Percentiles rank a stretch among this genome's conserved stretches.
Evolutionary conservation across 2,797 vertebrate species (phyloP).

Genomic region (Pitangus sulphuratus): DNA sequence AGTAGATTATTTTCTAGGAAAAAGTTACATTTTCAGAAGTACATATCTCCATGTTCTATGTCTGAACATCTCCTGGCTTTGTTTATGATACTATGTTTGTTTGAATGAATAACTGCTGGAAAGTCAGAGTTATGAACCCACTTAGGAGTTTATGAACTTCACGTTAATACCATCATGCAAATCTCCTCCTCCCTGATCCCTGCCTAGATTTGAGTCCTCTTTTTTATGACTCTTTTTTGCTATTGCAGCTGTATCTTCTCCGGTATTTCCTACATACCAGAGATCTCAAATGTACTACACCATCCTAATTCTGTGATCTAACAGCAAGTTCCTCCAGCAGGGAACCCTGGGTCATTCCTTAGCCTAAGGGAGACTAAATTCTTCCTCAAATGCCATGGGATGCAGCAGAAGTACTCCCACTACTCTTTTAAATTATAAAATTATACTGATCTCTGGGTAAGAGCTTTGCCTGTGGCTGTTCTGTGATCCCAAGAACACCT

Average conservation of each 20-base stretch:
- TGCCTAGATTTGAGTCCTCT: background rate
- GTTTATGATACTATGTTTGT: background rate
- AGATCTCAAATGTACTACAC: background rate
- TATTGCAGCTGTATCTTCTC: background rate
- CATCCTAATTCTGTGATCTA: background rate
- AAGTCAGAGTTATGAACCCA: background rate
- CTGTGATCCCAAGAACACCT: background rate
- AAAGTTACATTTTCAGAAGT: background rate
- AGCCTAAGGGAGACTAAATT: background rate
- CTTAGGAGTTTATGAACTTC: background rate
- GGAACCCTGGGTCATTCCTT: background rate
- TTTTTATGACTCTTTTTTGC: background rate
- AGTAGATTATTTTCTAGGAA: conserved; percentile 36
- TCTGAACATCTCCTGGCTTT: background rate
- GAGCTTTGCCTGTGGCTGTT: background rate
- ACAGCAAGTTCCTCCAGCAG: background rate
- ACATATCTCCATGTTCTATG: background rate
- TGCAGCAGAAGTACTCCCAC: background rate
- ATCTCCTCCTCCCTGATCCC: background rate
- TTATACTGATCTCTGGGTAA: background rate
- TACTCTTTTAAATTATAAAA: background rate
- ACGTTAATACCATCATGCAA: background rate
- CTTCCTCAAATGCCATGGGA: background rate
- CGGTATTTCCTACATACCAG: background rate
- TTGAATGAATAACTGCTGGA: background rate